Evolutionary conservation across 2,113 vertebrate genomes (phyloP), one percentile per base, ranked within the genome.

Genomic region (Theristicus caerulescens): DNA sequence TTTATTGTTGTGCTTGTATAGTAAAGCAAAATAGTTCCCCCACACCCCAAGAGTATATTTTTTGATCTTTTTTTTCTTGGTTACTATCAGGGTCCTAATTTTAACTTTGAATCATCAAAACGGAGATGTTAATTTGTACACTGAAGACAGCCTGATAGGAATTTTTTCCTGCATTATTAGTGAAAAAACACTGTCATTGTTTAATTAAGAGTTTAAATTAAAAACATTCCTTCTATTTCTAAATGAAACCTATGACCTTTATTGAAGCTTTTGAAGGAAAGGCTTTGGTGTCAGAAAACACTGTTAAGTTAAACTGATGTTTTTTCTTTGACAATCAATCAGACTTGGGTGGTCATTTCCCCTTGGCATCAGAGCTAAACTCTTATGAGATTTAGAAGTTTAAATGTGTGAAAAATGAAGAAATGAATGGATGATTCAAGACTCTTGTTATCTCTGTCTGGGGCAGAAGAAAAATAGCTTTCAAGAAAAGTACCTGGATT

Each of bases 331-430:
- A 31, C 70, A 69, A 44, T 61, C 52, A 38, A 6, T 94, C 47
- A 80, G 61, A 14, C 32, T 88, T 67, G n/a, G 90, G 31, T 62
- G 44, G 47, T 64, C 78, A 90, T 70, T 93, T 94, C 81, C 93
- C 42, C 10, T 81, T 85, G 80, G 67, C 1, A 0, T 93, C 59
- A 64, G 86, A 93, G 66, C 38, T 49, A 64, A 90, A 86, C 58
- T 78, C 13, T 88, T 82, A 74, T 7, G 49, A 85, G 91, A 89
- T 82, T 95, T 91, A 79, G 62, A 81, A 70, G 78, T 91, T 95
- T 95, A 96, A 83, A 79, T 69, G 82, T 84, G 82, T 96, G 91
- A 97, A 94, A 96, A 97, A 96, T 95, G 88, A 76, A 90, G 82
- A 90, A 84, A 24, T 44, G 27, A 92, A 64, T 88, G 76, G 97